These are phyloP conservation scores for Anolis apletophallus DNA, from an alignment of 2,797 vertebrate genomes.

Conservation along the genomic window DNA sequence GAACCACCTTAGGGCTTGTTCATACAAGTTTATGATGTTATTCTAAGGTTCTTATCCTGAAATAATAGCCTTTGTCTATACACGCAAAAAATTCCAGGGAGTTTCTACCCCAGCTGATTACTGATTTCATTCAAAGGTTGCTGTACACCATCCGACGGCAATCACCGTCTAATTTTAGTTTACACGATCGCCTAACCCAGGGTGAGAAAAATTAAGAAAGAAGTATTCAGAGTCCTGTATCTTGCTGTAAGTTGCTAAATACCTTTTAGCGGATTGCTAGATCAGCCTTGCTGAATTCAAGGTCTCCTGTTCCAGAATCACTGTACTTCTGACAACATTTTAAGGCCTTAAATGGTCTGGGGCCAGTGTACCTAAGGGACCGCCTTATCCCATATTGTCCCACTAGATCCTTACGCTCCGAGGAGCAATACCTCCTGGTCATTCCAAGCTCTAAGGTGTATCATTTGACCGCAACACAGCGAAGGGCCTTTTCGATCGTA, in stretches of 20 bases:
- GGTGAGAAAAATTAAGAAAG: background rate
- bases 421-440: too few species aligned
- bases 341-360: too few species aligned
- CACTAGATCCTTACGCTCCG: too few species aligned
- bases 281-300: background rate
- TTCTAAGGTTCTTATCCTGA: conserved; percentile 16
- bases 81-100: conserved; percentile 14
- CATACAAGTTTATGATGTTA: conserved; percentile 13
- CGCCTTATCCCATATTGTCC: too few species aligned
- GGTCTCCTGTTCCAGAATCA: background rate
- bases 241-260: background rate
- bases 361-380: too few species aligned
- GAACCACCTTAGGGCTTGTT: conserved; percentile 22
- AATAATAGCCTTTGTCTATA: conserved; percentile 16
- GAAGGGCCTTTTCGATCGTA: too few species aligned
- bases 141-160: background rate
- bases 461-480: too few species aligned
- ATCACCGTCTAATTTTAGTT: background rate
- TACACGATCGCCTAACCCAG: background rate
- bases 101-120: background rate
- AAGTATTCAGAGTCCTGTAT: background rate
- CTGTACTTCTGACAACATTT: background rate
- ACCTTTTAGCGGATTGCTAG: background rate
- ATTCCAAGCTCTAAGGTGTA: too few species aligned
- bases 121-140: background rate